Evolutionary conservation across 2,113 vertebrate genomes (phyloP).

Genomic region (Turnix velox): DNA sequence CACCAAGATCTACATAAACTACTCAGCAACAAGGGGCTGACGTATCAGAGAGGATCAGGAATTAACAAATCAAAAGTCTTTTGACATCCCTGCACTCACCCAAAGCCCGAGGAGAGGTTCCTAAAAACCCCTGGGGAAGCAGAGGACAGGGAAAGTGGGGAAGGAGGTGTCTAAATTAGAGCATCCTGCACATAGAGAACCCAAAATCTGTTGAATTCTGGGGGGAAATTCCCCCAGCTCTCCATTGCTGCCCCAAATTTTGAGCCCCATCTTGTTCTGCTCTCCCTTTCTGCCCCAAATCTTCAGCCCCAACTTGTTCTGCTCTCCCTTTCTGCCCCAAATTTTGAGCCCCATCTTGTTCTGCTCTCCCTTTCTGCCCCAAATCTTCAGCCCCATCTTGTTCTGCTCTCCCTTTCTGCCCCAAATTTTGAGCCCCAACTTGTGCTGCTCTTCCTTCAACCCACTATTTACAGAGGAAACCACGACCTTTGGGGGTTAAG

Average conservation of each 20-base stretch:
- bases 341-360: fast-evolving
- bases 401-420: neutral
- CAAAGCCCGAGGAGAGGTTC: neutral
- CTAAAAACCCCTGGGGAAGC: neutral
- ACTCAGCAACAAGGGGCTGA: neutral
- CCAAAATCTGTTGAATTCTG: neutral
- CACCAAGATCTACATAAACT: neutral
- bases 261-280: neutral
- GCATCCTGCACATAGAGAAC: neutral
- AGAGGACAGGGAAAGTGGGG: neutral
- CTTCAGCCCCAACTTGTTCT: neutral
- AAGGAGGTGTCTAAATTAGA: neutral
- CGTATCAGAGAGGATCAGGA: neutral
- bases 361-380: neutral
- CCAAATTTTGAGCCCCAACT: too few relatives aligned
- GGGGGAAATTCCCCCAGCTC: neutral
- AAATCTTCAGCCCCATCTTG: fast-evolving
- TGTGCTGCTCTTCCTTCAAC: neutral
- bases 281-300: too few relatives aligned
- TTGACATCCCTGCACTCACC: neutral
- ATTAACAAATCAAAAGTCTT: neutral
- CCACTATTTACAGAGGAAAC: neutral
- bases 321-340: neutral
- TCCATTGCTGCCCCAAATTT: neutral
- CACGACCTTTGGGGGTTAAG: fast-evolving